Evolutionary conservation across 2,113 vertebrate species (phyloP), one percentile per base, ranked within the genome.

Genomic region (Vimba vimba): DNA sequence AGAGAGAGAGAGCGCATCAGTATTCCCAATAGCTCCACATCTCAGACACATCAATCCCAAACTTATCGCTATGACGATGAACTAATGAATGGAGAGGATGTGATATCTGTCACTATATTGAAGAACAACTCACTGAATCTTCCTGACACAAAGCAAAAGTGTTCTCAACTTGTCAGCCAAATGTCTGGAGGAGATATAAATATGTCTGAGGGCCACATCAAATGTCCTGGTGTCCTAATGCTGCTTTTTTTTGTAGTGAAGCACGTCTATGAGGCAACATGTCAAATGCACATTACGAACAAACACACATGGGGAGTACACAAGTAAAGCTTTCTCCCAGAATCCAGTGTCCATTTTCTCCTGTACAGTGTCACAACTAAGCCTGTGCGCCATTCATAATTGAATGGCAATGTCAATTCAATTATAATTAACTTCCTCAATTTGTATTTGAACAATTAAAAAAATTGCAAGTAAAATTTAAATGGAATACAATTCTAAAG

Each of bases 21-120:
- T 50, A 64, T 62, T 77, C 57, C 83, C 73, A 75, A 45, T 17
- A 21, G 55, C 57, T 6, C n/a, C 57, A 47, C 12, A 30, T 78
- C 47, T 11, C 75, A 69, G 71, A 27, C 27, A 43, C 79, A 86
- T 75, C 78, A 73, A 82, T 74, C 85, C 64, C 78, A 81, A 74
- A 77, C 55, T 47, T 47, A 86, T 60, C 52, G 45, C 43, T 80
- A 33, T 33, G 64, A 74, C 66, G 27, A 74, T 45, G 66, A 71
- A 75, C 55, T 60, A 86, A 82, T 75, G 78, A 81, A 81, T 36
- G 68, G 52, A 13, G 36, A 11, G 27, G 68, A 86, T 64, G 68
- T 45, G 50, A 79, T 66, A 77, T 85, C 36, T 57, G 62, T 62
- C 62, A 71, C 47, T 57, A 79, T 25, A 71, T 21, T 50, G 47